Conservation (phyloP, 2,113 vertebrate species). For the Tenrec ecaudatus region DNA sequence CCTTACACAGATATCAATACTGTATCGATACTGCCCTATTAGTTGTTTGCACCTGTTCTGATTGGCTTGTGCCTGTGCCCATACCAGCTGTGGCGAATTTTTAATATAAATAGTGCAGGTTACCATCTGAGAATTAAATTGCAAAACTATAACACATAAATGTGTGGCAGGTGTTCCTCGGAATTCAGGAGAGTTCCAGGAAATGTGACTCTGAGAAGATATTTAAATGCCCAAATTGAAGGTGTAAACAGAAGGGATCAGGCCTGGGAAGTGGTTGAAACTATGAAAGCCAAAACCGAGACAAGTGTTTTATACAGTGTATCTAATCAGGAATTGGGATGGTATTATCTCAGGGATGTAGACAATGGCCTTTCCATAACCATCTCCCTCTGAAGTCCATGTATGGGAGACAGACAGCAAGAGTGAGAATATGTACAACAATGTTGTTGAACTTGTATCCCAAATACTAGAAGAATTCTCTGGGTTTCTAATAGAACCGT, state of each 20-base stretch:
- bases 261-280: neutral
- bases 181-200: neutral
- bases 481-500: too few species aligned
- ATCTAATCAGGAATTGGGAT: neutral
- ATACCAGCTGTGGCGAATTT: neutral
- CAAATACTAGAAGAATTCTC: neutral
- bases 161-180: neutral
- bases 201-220: neutral
- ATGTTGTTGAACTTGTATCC: neutral
- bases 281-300: neutral
- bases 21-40: accelerated
- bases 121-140: slow-evolving; percentile 16
- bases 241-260: neutral
- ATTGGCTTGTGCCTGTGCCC: neutral
- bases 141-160: neutral
- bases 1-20: neutral
- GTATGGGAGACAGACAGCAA: neutral
- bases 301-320: neutral
- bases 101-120: neutral
- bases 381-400: neutral
- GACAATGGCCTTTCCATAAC: neutral
- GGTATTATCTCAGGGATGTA: neutral
- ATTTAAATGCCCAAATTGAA: slow-evolving; percentile 4
- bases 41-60: neutral
- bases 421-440: neutral